Evolutionary conservation across 2,113 vertebrate species (phyloP).

Genomic region (Hemiscyllium ocellatum): DNA sequence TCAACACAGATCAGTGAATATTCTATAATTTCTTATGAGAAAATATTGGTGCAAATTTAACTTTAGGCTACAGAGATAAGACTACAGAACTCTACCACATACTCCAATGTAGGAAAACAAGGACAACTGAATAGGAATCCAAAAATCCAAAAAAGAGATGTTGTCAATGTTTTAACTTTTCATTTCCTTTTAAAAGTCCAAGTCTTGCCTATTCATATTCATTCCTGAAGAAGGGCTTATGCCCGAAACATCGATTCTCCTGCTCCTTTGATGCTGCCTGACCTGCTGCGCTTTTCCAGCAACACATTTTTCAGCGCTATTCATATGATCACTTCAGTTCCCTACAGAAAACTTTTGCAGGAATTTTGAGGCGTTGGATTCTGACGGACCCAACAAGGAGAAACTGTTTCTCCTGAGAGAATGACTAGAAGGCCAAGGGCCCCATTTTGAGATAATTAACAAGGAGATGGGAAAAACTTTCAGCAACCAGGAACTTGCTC

Average conservation of each 20-base stretch:
- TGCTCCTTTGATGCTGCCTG: too few species aligned
- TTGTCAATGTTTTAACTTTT: neutral
- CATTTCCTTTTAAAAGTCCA: neutral
- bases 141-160: neutral
- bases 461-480: neutral
- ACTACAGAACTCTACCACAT: neutral
- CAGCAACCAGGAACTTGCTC: neutral
- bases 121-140: neutral
- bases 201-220: too few species aligned
- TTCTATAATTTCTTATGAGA: neutral
- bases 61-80: neutral
- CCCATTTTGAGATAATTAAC: neutral
- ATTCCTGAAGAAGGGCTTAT: too few species aligned
- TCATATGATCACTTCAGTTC: neutral
- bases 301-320: too few species aligned
- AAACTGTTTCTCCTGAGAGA: neutral
- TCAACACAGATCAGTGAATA: neutral
- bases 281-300: too few species aligned
- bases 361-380: neutral
- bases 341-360: neutral
- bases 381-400: neutral
- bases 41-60: neutral
- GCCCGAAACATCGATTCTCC: too few species aligned
- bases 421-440: neutral
- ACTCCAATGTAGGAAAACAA: neutral